These are phyloP conservation scores for Prochilodus magdalenae DNA, from an alignment of 2,113 vertebrate genomes.

Conservation along the genomic window DNA sequence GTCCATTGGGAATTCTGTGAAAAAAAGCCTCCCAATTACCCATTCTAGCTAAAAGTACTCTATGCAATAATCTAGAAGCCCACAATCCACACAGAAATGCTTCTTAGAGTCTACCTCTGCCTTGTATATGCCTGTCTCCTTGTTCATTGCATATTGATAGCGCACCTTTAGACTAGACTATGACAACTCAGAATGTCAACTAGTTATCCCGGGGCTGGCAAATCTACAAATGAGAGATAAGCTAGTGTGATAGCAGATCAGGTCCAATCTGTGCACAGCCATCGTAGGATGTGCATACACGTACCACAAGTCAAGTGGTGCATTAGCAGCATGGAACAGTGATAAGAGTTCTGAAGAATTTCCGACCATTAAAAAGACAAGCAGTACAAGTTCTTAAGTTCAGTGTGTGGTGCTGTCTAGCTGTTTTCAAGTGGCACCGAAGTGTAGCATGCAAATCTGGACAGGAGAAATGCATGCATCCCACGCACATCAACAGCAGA, in stretches of 20 bases:
- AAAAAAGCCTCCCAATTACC: no score
- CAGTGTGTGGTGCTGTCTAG: background rate
- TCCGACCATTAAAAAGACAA: background rate
- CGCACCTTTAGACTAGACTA: no score
- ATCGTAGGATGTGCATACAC: background rate
- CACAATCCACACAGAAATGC: background rate
- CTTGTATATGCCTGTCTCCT: no score
- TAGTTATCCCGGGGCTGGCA: no score
- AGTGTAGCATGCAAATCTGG: background rate
- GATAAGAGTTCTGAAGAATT: background rate
- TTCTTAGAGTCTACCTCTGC: background rate
- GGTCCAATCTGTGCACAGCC: background rate
- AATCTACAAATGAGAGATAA: no score
- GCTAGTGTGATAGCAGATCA: no score
- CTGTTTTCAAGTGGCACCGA: background rate
- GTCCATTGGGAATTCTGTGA: no score
- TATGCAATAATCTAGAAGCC: background rate
- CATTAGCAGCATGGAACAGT: background rate
- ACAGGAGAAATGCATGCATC: slow-evolving; percentile 5
- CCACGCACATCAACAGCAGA: background rate
- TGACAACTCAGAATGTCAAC: no score
- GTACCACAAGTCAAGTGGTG: background rate
- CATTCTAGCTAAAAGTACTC: no score
- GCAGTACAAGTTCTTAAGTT: background rate
- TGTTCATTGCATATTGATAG: no score